Evolutionary conservation across 2,888 invertebrate genomes (phyloP).

Genomic region (Danaus chrysippus): DNA sequence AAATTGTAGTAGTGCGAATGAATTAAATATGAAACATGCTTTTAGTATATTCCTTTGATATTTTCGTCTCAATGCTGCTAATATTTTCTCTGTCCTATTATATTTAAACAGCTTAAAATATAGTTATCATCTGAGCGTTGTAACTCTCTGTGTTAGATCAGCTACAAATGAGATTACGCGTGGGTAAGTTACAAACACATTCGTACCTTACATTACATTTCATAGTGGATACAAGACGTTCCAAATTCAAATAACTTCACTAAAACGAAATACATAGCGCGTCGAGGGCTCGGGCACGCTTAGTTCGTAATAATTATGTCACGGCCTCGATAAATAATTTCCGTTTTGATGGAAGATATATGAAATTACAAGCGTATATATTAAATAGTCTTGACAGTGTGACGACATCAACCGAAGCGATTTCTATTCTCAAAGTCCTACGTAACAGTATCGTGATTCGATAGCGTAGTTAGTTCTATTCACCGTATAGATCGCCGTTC

Average conservation of each 20-base stretch:
- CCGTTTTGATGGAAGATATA: not conserved
- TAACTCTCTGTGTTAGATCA: conserved; percentile 29
- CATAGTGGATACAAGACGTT: not conserved
- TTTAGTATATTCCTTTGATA: not conserved
- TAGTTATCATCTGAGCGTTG: conserved; percentile 18
- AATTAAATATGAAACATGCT: not conserved
- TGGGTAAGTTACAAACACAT: conserved; percentile 26
- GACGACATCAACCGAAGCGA: conserved; percentile 53
- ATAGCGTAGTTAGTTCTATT: conserved; percentile 1
- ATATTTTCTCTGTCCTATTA: no score
- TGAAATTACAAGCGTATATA: conserved; percentile 51
- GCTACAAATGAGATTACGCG: conserved; percentile 39
- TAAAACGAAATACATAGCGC: not conserved
- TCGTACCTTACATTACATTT: not conserved
- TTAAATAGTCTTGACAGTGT: conserved; percentile 55
- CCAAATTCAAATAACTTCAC: not conserved
- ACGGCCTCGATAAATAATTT: conserved; percentile 45
- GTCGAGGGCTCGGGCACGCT: not conserved
- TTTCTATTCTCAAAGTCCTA: conserved; percentile 43
- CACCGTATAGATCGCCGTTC: conserved; percentile 12
- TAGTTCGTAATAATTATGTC: conserved; percentile 7
- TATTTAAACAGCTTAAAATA: not conserved
- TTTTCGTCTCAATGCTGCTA: no score
- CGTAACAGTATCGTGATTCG: conserved; percentile 28
- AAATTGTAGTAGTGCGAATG: not conserved